phyloP scores from a whole-genome alignment of 2,113 vertebrate genomes.

The Ciconia maguari region DNA sequence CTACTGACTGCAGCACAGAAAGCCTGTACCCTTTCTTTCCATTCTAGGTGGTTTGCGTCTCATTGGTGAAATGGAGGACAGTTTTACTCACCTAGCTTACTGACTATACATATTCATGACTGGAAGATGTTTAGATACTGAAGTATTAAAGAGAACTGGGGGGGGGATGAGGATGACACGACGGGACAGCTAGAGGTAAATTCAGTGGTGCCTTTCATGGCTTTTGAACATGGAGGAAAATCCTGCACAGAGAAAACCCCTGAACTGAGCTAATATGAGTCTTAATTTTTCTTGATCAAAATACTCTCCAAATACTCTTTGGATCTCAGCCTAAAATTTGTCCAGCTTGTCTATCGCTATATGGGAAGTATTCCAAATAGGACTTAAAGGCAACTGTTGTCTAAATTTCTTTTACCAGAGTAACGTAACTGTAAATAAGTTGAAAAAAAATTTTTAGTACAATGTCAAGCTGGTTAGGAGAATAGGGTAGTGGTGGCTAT shows the following conservation, averaged over 20 bases:
- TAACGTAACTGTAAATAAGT: background rate
- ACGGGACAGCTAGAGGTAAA: background rate
- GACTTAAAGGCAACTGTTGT: background rate
- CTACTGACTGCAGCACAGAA: background rate
- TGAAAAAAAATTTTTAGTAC: background rate
- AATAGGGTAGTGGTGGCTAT: background rate
- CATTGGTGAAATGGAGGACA: background rate
- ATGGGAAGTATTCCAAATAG: background rate
- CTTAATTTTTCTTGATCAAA: background rate
- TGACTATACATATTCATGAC: too few relatives aligned
- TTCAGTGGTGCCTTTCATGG: background rate
- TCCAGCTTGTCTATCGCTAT: background rate
- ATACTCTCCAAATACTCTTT: background rate
- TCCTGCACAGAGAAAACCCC: background rate
- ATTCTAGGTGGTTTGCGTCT: background rate
- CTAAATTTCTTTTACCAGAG: background rate
- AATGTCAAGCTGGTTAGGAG: too few relatives aligned
- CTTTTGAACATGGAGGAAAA: background rate
- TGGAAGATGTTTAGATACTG: background rate
- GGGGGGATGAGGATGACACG: background rate
- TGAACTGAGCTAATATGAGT: background rate
- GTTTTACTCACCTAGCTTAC: too few relatives aligned
- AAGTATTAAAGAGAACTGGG: background rate
- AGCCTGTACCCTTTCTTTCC: too few relatives aligned
- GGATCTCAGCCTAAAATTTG: background rate